Evolutionary conservation across 2,888 invertebrate species (phyloP), one percentile per base, ranked within the genome.

Genomic region (Xestoiulus laeticollis): DNA sequence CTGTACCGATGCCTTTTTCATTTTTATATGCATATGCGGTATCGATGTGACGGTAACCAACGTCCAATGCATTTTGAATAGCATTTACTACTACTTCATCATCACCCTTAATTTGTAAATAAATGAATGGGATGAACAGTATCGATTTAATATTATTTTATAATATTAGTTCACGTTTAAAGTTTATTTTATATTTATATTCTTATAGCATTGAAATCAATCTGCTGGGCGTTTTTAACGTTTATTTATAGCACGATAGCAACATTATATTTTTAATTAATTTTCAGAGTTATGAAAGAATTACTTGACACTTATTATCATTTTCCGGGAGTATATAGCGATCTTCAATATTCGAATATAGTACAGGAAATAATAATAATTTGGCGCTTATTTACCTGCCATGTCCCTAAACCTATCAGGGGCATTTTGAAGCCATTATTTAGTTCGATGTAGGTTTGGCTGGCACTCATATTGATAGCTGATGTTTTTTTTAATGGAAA

Each of bases 1-100:
- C 95, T 82, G 94, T 94, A 0, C 97, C 97, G 89, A 97, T 94
- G 0, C 94, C 94, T 2, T 93, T 93, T 91, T 97, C 97, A 90
- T 97, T 97, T 89, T 94, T 93, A 91, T 97, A 97, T 8, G 94
- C 95, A 8, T 94, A 93, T 0, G 97, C 96, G 0, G 96, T 94
- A 92, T 97, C 97, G 89, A 97, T 95, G 90, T 96, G 96, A 4
- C 96, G 94, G 91, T 97, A 97, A 0, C 97, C 97, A 82, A 94
- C 94, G 90, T 94, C 94, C 85, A 97, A 91, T 0, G 97, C 96
- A 1, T 92, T 92, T 43, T 95, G 94, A 19, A 96, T 92, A 0
- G 96, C 95, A 78, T 92, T 91, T 91, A 95, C 95, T 87, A 96
- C 92, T 90, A 95, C 95, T 5, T 93, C 94, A 88, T 90, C 90